Percentiles rank a stretch among this genome's conserved stretches.
Conservation (phyloP, 2,888 invertebrate species). For the Arctia plantaginis region DNA sequence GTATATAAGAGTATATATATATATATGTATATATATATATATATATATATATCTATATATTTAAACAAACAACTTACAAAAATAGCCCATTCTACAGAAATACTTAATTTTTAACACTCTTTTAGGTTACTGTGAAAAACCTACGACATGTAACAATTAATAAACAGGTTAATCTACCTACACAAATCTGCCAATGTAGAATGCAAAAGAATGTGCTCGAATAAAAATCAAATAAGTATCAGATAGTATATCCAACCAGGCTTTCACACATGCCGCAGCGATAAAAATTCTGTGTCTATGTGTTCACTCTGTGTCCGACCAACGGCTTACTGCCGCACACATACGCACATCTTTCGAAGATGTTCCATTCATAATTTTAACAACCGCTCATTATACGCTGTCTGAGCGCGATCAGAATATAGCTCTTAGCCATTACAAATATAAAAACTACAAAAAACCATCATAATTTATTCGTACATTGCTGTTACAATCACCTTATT, state of each 20-base stretch:
- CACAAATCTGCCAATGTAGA: constrained; percentile 23
- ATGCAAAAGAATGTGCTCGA: constrained; percentile 48
- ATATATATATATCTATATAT: too few relatives aligned
- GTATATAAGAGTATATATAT: too few relatives aligned
- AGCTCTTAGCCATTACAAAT: constrained; percentile 66
- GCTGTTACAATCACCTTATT: constrained; percentile 32
- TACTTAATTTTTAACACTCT: neutral
- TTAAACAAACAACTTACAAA: too few relatives aligned
- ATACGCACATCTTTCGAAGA: constrained; percentile 59
- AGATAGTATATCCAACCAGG: constrained; percentile 53
- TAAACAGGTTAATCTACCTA: neutral
- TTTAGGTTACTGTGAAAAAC: neutral
- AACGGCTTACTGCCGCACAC: constrained; percentile 61
- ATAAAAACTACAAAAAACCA: constrained; percentile 34
- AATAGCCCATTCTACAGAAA: neutral
- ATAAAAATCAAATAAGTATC: constrained; percentile 54
- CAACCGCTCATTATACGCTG: constrained; percentile 80
- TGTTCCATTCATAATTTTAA: constrained; percentile 84
- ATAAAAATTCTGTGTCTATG: constrained; percentile 46
- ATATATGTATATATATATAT: too few relatives aligned
- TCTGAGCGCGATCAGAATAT: constrained; percentile 68
- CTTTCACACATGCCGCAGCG: constrained; percentile 55
- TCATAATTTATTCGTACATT: constrained; percentile 22
- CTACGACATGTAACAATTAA: neutral
- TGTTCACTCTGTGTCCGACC: constrained; percentile 40